Percentiles rank a stretch among this genome's conserved stretches.
Conservation (phyloP, 2,888 invertebrate genomes). For the Gastrophysa polygoni region DNA sequence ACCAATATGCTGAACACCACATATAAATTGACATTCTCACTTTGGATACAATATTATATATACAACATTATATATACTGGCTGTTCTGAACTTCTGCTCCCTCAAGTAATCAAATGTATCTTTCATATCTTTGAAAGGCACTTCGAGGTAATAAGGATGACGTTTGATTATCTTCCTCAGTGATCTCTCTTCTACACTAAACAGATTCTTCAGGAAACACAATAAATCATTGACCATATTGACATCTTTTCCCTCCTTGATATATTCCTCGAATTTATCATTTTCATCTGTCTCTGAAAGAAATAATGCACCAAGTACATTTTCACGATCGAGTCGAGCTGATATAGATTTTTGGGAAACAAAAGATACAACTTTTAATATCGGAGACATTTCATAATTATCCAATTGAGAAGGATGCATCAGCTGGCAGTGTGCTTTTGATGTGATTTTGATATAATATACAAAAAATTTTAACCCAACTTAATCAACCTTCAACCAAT, state of each 20-base stretch:
- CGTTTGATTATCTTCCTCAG: conserved; percentile 58
- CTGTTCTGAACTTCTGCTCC: conserved; percentile 59
- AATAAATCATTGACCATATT: conserved; percentile 59
- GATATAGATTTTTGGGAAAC: too few species aligned
- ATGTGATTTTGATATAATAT: too few species aligned
- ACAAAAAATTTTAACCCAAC: too few species aligned
- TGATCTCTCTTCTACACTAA: conserved; percentile 47
- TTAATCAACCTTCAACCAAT: too few species aligned
- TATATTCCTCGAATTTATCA: conserved; percentile 54
- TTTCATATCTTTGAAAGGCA: conserved; percentile 65
- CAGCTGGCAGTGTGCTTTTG: too few species aligned
- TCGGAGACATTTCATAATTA: too few species aligned
- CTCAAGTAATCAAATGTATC: conserved; percentile 65
- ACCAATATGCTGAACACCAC: not conserved
- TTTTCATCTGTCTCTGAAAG: conserved; percentile 32
- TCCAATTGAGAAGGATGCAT: too few species aligned
- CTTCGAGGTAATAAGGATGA: conserved; percentile 70
- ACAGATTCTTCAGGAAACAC: conserved; percentile 55
- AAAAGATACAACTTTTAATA: too few species aligned
- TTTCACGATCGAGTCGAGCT: too few species aligned
- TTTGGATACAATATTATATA: conserved; percentile 72
- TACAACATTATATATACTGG: conserved; percentile 66
- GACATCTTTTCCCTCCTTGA: conserved; percentile 63
- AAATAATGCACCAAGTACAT: too few species aligned
- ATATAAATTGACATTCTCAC: conserved; percentile 58